These are phyloP conservation scores for Entomobrya proxima DNA, from an alignment of 2,888 invertebrate species.

Conservation along the genomic window DNA sequence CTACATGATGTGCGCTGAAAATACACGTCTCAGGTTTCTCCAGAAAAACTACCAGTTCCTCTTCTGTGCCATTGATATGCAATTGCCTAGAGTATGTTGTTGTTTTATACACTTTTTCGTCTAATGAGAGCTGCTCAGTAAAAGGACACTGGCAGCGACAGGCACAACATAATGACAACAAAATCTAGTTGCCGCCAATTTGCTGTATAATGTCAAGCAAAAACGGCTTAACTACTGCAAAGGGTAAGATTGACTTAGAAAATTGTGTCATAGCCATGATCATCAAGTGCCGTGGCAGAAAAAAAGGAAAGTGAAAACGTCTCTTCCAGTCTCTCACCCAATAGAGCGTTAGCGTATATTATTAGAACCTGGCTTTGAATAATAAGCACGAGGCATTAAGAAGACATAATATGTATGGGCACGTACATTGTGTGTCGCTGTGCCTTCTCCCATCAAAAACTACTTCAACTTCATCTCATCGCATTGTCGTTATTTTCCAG, in stretches of 20 bases:
- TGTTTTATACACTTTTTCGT: too few relatives aligned
- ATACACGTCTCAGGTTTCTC: neutral
- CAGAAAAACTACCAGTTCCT: neutral
- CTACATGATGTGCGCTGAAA: too few relatives aligned
- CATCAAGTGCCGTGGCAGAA: neutral
- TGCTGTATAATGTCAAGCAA: neutral
- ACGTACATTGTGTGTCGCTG: too few relatives aligned
- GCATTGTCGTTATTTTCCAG: neutral
- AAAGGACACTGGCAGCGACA: neutral
- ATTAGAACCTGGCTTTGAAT: neutral
- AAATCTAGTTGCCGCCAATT: neutral
- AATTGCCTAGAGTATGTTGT: too few relatives aligned
- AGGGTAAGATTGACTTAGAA: slow-evolving; percentile 8
- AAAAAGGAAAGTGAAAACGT: neutral
- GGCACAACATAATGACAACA: neutral
- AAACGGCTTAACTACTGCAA: neutral
- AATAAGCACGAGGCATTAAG: neutral
- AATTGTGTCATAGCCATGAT: slow-evolving; percentile 10
- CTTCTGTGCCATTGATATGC: neutral
- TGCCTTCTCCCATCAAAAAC: too few relatives aligned
- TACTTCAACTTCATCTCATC: too few relatives aligned
- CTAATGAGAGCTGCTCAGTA: neutral
- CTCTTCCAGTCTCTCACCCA: neutral
- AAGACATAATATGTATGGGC: too few relatives aligned
- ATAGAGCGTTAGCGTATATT: neutral